These are phyloP conservation scores for Calonectris borealis DNA, from an alignment of 2,113 vertebrate species.

Conservation along the genomic window DNA sequence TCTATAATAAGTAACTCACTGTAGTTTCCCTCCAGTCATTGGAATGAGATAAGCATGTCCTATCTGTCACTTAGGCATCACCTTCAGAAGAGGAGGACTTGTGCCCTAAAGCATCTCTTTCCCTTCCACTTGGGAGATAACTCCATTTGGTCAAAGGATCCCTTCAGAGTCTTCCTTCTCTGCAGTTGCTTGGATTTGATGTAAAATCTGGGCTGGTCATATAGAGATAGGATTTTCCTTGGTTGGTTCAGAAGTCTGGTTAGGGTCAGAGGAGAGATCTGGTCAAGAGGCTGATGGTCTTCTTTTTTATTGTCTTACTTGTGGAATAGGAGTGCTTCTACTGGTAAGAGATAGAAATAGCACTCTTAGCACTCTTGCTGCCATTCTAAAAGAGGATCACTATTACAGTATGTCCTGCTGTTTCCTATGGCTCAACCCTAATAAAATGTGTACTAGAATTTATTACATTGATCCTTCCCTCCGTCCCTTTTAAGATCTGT, in stretches of 20 bases:
- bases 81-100: not conserved
- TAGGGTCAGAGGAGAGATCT: not conserved
- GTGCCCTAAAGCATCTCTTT: not conserved
- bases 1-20: not conserved
- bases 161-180: not conserved
- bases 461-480: not conserved
- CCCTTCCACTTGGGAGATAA: not conserved
- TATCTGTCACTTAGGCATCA: not conserved
- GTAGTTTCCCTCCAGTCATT: not conserved
- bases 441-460: not conserved
- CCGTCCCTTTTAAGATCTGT: not conserved
- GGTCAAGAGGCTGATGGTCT: not conserved
- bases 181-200: not conserved
- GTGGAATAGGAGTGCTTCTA: not conserved
- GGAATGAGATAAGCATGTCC: not conserved
- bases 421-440: not conserved
- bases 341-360: not conserved
- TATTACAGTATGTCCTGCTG: not conserved
- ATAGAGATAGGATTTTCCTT: not conserved
- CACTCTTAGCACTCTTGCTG: not conserved
- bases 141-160: not conserved
- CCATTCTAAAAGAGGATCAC: not conserved
- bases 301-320: not conserved
- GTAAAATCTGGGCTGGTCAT: not conserved
- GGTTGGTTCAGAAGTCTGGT: not conserved